These are phyloP conservation scores for Onychomys arenicola DNA, from an alignment of 2,797 vertebrate species.

Conservation along the genomic window DNA sequence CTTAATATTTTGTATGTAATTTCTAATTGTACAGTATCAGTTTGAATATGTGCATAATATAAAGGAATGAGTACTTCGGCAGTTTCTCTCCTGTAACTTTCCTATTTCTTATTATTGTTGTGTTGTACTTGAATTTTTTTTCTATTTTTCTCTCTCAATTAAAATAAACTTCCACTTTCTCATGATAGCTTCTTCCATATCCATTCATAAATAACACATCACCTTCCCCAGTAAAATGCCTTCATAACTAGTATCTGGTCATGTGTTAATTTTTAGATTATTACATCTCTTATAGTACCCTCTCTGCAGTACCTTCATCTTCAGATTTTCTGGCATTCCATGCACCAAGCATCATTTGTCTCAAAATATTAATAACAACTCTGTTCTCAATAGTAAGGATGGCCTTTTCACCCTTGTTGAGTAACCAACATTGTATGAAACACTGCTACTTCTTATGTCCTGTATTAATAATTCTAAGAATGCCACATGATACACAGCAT, in stretches of 20 bases:
- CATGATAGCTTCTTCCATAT: neutral
- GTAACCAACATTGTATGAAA: neutral
- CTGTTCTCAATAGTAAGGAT: neutral
- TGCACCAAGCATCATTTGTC: neutral
- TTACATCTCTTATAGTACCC: neutral
- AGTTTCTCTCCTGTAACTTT: neutral
- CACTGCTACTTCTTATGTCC: neutral
- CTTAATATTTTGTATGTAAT: conserved; percentile 27
- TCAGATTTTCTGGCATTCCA: neutral
- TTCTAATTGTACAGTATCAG: neutral
- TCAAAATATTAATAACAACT: neutral
- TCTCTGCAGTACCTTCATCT: neutral
- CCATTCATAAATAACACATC: neutral
- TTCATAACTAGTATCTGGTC: neutral
- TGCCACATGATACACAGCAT: neutral
- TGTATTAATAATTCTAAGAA: neutral
- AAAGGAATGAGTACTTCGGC: conserved; percentile 14
- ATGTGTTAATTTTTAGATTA: neutral
- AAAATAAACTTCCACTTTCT: neutral
- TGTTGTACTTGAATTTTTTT: neutral
- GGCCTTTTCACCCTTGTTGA: neutral
- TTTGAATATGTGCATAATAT: conserved; percentile 8
- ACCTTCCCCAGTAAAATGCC: neutral
- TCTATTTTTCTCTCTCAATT: neutral
- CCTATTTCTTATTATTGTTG: conserved; percentile 1